phyloP scores from a whole-genome alignment of 2,797 vertebrate genomes.

The Leucoraja ocellata region DNA sequence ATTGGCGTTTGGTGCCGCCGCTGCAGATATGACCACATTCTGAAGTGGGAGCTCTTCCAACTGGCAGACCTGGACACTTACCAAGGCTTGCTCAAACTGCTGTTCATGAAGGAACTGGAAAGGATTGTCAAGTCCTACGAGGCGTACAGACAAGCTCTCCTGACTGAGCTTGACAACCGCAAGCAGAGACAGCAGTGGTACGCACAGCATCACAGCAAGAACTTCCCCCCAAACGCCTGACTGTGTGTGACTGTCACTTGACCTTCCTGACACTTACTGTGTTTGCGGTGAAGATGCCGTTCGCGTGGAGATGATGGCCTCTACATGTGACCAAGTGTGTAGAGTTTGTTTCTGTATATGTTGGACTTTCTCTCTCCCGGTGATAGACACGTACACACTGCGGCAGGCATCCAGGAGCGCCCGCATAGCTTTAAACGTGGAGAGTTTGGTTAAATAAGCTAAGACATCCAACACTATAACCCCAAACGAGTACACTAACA shows the following conservation, averaged over 20 bases:
- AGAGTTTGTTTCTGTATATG: not conserved
- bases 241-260: slow-evolving; percentile 32
- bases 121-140: slow-evolving; percentile 96
- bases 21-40: slow-evolving; percentile 89
- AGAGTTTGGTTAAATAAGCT: slow-evolving; percentile 7
- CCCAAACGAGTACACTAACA: not conserved
- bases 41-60: slow-evolving; percentile 98
- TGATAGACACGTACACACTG: not conserved
- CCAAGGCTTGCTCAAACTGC: slow-evolving; percentile 96
- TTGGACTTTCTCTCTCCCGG: not conserved
- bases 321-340: not conserved
- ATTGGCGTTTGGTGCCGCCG: not conserved
- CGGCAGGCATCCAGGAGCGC: not conserved
- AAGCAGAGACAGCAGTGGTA: slow-evolving; percentile 93
- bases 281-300: not conserved
- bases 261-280: not conserved
- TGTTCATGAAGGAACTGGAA: slow-evolving; percentile 99
- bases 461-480: not conserved
- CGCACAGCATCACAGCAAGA: slow-evolving; percentile 76
- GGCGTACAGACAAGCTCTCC: slow-evolving; percentile 85
- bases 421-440: not conserved
- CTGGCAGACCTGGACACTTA: slow-evolving; percentile 95
- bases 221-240: slow-evolving; percentile 57
- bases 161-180: slow-evolving; percentile 80
- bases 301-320: not conserved